Base-by-base conservation (phyloP, 2,797 vertebrate species). In the Schizopygopsis malacanthus region DNA sequence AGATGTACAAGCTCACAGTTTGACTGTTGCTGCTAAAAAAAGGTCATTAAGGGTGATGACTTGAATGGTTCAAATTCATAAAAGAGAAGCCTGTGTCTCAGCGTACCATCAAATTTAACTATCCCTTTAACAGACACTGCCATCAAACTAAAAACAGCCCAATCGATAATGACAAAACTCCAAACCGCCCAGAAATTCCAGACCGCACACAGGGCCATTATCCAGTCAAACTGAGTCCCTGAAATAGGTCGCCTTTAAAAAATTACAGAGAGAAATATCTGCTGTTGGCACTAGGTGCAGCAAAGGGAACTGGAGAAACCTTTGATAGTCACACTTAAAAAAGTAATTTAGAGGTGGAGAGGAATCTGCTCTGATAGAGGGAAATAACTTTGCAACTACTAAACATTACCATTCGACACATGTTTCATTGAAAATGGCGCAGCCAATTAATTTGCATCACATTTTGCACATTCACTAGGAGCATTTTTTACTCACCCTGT, bases 71-170 rank as follows among this genome's bases (percentile, higher is more conserved):
- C 88, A 89, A 90, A 90, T 90, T 86, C 87, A 92, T 92, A 91
- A 92, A 93, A 91, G 85, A 78, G 84, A 86, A 84, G 70, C 87
- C 85, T 80, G 83, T 92, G 89, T 92, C 89, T 92, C 82, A 83
- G 86, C 89, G 88, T 86, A 71, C 88, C 90, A 92, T 94, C 89
- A 93, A 89, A 89, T 92, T 93, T 93, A 92, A 93, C 90, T 70
- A 83, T 88, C 85, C 88, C 15, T 93, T 93, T 92, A 89, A 94
- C 89, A 86, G 4, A 65, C 81, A 90, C 85, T 15, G 76, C 81
- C 85, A 88, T 93, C 89, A 92, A 92, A 92, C 84, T 86, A 78
- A 85, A 91, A 91, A 90, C 78, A 79, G 86, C 87, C 87, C 89
- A 89, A 88, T 92, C 87, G 84, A 92, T 91, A 90, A 87, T 71